Evolutionary conservation across 2,113 vertebrate genomes (phyloP).

Genomic region (Cinclus mexicanus): DNA sequence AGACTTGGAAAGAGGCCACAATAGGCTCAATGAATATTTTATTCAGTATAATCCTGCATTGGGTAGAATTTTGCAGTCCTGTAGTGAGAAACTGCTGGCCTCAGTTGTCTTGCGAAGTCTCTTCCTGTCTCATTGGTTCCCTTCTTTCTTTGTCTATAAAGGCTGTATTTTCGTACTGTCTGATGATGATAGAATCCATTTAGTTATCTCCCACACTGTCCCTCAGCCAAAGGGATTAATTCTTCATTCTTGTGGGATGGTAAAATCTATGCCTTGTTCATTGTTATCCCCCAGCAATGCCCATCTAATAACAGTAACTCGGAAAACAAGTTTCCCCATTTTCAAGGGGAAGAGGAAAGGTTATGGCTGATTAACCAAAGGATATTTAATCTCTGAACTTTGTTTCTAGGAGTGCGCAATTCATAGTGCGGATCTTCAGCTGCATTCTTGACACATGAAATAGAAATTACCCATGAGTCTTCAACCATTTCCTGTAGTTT

Average conservation of each 20-base stretch:
- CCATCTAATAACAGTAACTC: background rate
- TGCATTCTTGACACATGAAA: background rate
- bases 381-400: background rate
- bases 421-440: background rate
- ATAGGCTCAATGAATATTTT: background rate
- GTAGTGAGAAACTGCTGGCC: background rate
- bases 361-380: background rate
- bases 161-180: background rate
- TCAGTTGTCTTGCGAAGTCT: background rate
- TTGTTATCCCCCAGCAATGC: background rate
- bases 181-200: background rate
- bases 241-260: background rate
- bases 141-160: background rate
- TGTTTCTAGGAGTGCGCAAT: background rate
- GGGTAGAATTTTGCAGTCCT: background rate
- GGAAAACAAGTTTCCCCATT: background rate
- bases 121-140: background rate
- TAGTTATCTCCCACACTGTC: background rate
- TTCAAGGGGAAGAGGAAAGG: background rate
- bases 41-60: background rate
- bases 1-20: conserved; percentile 1
- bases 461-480: background rate
- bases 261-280: background rate
- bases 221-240: background rate
- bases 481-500: background rate